phyloP scores from a whole-genome alignment of 2,888 invertebrate species.

The Aphodius sticticus region DNA sequence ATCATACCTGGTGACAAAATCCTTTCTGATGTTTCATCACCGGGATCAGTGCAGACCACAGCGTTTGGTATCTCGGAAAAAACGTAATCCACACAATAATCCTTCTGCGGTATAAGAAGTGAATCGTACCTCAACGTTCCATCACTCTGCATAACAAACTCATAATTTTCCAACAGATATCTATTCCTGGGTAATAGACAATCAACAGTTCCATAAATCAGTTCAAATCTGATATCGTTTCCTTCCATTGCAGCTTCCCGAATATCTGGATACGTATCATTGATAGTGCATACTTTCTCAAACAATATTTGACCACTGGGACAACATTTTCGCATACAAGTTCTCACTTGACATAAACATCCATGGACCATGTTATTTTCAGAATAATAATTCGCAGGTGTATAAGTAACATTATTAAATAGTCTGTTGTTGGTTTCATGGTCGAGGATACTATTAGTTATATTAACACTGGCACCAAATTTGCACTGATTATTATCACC shows the following conservation, averaged over 20 bases:
- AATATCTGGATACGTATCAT: background rate
- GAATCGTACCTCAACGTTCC: background rate
- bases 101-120: background rate
- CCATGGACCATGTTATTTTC: background rate
- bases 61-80: background rate
- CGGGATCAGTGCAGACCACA: constrained; percentile 8
- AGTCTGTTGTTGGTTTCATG: background rate
- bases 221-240: background rate
- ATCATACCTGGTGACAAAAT: background rate
- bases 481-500: constrained; percentile 10
- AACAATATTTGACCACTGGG: background rate
- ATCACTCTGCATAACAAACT: background rate
- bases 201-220: background rate
- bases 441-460: background rate
- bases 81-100: constrained; percentile 26
- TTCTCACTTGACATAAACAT: background rate
- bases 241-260: background rate
- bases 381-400: background rate
- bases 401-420: background rate
- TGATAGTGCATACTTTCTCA: background rate
- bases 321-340: background rate
- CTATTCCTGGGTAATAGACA: background rate
- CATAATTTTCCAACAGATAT: background rate
- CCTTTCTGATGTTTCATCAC: background rate
- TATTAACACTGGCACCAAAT: constrained; percentile 15